Base-by-base conservation (phyloP, 2,797 vertebrate genomes). In the Synaphobranchus kaupii region DNA sequence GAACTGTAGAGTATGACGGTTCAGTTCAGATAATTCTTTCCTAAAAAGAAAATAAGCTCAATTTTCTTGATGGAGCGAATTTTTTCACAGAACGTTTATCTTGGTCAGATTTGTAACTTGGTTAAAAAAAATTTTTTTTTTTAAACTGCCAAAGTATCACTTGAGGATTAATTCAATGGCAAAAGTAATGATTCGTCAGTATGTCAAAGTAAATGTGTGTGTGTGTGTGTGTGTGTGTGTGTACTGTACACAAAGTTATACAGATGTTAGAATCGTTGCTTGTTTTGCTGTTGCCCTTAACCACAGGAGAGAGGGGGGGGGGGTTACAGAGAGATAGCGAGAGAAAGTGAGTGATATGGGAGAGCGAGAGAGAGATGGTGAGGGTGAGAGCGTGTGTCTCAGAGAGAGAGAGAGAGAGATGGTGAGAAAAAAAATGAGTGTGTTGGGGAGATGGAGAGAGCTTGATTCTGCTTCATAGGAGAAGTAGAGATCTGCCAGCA, bases 1-100 rank as follows among this genome's bases (percentile, higher is more conserved):
- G 34, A 78, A 22, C 0, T 39, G 52, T 20, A 44, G n/a, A 22
- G 85, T 89, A 28, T 78, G 28, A 34, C 58, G 71, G 63, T 8
- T 85, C 60, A n/a, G 8, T n/a, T 85, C 44, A 85, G 63, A 85
- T 71, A 58, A 66, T 17, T 71, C 34, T 85, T 85, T 85, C 25
- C 47, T 22, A 28, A 66, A 25, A 73, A 44, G 47, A 85, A 73
- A 76, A 28, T 54, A 47, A 10, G 22, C 84, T 48, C 66, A 39
- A 20, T 85, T 52, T 52, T 12, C 60, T 28, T 13, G 20, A 48
- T 85, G 58, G 20, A 84, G 44, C 63, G 25, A 71, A 44, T 71
- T 68, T 71, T 71, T 44, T 15, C 58, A 85, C 63, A 28, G 7
- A 20, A 84, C 25, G 20, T 20, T 20, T 54, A 56, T 34, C 31